These are phyloP conservation scores for Rhinolophus sinicus DNA, from an alignment of 2,113 vertebrate genomes.

Conservation along the genomic window DNA sequence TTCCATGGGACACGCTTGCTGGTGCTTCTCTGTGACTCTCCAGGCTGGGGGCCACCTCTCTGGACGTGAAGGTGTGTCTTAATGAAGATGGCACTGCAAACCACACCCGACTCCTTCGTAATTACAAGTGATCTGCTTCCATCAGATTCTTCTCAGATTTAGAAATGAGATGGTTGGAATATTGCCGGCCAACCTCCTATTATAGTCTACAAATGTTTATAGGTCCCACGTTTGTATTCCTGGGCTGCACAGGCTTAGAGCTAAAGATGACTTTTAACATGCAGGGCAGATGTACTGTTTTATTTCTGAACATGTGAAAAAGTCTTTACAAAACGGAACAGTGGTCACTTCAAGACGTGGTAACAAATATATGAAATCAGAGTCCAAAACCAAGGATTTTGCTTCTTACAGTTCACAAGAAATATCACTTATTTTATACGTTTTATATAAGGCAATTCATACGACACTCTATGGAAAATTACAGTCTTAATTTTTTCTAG, in stretches of 20 bases:
- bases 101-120: background rate
- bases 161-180: background rate
- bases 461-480: background rate
- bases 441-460: background rate
- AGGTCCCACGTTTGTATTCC: background rate
- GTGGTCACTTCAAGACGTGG: background rate
- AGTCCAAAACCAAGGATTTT: background rate
- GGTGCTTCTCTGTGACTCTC: background rate
- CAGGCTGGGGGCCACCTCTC: background rate
- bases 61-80: background rate
- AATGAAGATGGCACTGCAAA: background rate
- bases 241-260: background rate
- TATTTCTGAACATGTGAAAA: conserved; percentile 45
- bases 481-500: background rate
- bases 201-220: background rate
- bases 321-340: background rate
- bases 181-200: background rate
- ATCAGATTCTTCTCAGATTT: background rate
- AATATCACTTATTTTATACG: background rate
- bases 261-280: background rate
- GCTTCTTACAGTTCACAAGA: background rate
- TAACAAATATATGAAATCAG: background rate
- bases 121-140: background rate
- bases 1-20: background rate
- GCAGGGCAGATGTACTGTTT: background rate